phyloP scores from a whole-genome alignment of 2,888 invertebrate genomes.

The Acanthosepion pharaonis region DNA sequence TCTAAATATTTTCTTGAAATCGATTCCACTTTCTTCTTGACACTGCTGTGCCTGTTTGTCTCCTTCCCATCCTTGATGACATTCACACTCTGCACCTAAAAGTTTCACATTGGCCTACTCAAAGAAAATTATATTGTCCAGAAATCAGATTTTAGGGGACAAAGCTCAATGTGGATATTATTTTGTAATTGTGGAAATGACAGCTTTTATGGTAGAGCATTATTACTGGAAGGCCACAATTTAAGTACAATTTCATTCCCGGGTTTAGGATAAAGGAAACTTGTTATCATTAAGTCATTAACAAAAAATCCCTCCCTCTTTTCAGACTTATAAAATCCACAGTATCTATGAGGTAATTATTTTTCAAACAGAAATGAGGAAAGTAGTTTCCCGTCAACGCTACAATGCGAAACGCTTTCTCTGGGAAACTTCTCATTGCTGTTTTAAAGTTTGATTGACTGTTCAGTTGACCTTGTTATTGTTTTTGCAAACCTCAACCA shows the following conservation, averaged over 20 bases:
- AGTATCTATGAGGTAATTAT: neutral
- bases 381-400: neutral
- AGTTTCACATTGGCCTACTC: neutral
- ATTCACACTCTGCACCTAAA: neutral
- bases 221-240: neutral
- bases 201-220: neutral
- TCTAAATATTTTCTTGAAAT: neutral
- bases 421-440: neutral
- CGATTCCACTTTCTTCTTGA: neutral
- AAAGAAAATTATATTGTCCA: neutral
- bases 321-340: neutral
- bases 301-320: neutral
- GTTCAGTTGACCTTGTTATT: slow-evolving; percentile 14
- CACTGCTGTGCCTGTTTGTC: slow-evolving; percentile 13
- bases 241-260: neutral
- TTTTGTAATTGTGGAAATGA: neutral
- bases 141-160: slow-evolving; percentile 6
- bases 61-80: neutral
- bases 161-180: neutral
- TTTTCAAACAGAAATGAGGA: neutral
- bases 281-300: neutral
- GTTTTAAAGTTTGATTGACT: neutral
- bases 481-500: neutral
- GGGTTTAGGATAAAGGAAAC: neutral
- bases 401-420: neutral